These are phyloP conservation scores for Armadillidium nasatum DNA, from an alignment of 1,140 invertebrate species.

Conservation along the genomic window DNA sequence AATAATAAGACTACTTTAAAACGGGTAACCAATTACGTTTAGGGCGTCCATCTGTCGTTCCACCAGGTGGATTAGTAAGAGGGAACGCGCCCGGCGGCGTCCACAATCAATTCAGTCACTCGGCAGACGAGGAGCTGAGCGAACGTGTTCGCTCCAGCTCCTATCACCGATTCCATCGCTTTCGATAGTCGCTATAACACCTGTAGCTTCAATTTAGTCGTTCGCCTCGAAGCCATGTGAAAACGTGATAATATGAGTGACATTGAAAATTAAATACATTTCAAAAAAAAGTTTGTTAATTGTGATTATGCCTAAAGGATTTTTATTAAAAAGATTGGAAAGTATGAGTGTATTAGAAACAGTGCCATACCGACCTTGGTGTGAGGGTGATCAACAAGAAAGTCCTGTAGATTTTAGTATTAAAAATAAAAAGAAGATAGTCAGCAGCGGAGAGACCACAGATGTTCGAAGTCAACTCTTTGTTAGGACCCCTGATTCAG, in stretches of 20 bases:
- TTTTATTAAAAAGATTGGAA: conserved; percentile 41
- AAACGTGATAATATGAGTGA: background rate
- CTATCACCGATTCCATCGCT: conserved; percentile 22
- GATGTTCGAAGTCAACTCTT: conserved; percentile 20
- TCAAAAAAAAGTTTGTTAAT: conserved; percentile 13
- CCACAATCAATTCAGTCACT: conserved; percentile 34
- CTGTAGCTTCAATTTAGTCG: conserved; percentile 9
- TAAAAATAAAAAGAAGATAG: background rate
- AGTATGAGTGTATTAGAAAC: conserved; percentile 38
- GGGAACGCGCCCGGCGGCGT: conserved; percentile 17
- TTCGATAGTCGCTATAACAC: background rate
- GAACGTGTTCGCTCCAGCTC: conserved; percentile 36
- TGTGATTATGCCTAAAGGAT: conserved; percentile 44
- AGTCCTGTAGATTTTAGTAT: conserved; percentile 28
- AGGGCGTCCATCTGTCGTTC: conserved; percentile 29
- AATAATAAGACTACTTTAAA: conserved; percentile 30
- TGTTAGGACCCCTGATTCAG: conserved; percentile 43
- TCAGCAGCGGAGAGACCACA: background rate
- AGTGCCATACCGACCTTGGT: conserved; percentile 38
- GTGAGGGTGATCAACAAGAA: conserved; percentile 16
- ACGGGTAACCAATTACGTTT: conserved; percentile 37
- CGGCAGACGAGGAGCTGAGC: conserved; percentile 32
- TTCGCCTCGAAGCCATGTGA: conserved; percentile 22
- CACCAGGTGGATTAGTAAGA: conserved; percentile 24
- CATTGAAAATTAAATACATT: background rate